Conservation (phyloP, 2,888 invertebrate genomes). For the Sicus ferrugineus region DNA sequence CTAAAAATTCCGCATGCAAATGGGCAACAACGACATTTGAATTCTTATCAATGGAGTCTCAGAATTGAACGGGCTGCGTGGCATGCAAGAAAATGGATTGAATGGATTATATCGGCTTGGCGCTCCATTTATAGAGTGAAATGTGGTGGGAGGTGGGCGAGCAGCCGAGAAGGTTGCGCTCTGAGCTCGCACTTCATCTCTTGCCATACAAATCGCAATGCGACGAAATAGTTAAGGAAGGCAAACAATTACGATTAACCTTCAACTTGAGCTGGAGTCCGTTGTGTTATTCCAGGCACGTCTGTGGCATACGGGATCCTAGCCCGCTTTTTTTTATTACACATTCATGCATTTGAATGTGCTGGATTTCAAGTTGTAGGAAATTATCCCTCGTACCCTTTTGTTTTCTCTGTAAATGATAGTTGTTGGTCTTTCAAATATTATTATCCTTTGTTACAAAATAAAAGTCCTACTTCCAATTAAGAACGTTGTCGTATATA, state of each 20-base stretch:
- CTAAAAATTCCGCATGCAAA: constrained; percentile 32
- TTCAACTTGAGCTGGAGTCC: constrained; percentile 3
- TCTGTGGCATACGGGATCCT: not conserved
- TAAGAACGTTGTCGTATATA: too few relatives aligned
- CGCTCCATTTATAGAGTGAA: not conserved
- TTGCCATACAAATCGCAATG: not conserved
- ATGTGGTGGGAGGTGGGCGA: not conserved
- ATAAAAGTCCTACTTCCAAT: too few relatives aligned
- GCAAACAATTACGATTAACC: constrained; percentile 6
- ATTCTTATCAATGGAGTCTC: constrained; percentile 22
- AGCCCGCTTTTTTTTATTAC: not conserved
- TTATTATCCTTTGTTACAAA: too few relatives aligned
- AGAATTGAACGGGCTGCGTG: not conserved
- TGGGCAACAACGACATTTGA: constrained; percentile 19
- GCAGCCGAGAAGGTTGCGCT: not conserved
- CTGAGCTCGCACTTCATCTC: not conserved
- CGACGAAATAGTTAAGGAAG: not conserved
- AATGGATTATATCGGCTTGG: not conserved
- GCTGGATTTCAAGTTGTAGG: too few relatives aligned
- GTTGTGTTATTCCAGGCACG: not conserved
- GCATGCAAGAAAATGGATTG: not conserved
- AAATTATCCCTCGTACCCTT: too few relatives aligned
- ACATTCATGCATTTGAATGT: too few relatives aligned
- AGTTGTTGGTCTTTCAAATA: too few relatives aligned
- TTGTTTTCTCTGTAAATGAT: too few relatives aligned